A percentile compares a stretch with the other conserved stretches of the same genome.
Conservation (phyloP, 2,113 vertebrate species). For the Amblyopsis rosae region DNA sequence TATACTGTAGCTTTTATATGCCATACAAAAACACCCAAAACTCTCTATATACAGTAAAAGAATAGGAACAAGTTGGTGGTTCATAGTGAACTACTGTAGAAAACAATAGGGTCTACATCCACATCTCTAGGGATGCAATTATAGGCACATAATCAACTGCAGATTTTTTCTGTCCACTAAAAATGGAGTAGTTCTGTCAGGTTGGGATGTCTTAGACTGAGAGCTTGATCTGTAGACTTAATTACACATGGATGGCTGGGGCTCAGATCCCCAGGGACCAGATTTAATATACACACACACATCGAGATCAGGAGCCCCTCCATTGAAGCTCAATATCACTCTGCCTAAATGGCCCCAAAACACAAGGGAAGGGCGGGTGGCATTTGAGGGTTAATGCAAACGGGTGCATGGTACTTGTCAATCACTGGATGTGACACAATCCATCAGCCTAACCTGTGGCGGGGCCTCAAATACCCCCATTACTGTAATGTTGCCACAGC, state of each 20-base stretch:
- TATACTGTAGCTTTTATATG: no score
- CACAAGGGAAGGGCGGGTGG: constrained; percentile 8
- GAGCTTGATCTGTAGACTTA: constrained; percentile 56
- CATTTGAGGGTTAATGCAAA: constrained; percentile 28
- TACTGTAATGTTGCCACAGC: constrained; percentile 31
- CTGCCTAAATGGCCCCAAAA: constrained; percentile 39
- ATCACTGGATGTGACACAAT: constrained; percentile 32
- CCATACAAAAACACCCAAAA: no score
- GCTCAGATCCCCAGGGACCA: constrained; percentile 48
- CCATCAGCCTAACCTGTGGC: constrained; percentile 14
- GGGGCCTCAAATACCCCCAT: constrained; percentile 30
- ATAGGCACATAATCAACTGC: constrained; percentile 10
- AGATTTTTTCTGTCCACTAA: constrained; percentile 25
- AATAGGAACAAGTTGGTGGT: neutral
- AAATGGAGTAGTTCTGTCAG: constrained; percentile 3
- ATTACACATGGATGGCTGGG: constrained; percentile 60
- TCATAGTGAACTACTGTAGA: constrained; percentile 6
- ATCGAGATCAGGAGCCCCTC: constrained; percentile 47
- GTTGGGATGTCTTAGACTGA: constrained; percentile 23
- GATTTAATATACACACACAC: constrained; percentile 42
- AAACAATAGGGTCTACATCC: constrained; percentile 13
- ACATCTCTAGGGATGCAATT: constrained; percentile 37
- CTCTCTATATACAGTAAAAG: neutral
- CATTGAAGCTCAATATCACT: constrained; percentile 55
- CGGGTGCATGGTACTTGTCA: constrained; percentile 55